phyloP scores from a whole-genome alignment of 2,888 invertebrate genomes.

The Piscicola geometra region DNA sequence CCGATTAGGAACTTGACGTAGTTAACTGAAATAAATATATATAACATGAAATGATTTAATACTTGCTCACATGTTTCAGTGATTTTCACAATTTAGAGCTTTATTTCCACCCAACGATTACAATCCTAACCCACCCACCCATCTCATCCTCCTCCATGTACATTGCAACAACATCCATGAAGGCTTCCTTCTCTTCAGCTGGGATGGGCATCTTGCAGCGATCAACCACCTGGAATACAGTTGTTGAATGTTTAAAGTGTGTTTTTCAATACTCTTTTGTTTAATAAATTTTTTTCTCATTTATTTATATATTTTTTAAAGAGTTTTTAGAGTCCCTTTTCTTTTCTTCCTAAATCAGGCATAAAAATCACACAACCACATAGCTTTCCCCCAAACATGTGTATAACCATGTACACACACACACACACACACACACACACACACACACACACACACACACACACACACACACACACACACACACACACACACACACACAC shows the following conservation, averaged over 20 bases:
- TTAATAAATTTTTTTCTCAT: neutral
- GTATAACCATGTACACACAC: no score
- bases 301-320: neutral
- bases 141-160: constrained; percentile 15
- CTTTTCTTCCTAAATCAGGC: no score
- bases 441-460: no score
- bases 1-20: constrained; percentile 53
- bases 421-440: no score
- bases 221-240: constrained; percentile 8
- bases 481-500: no score
- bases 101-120: neutral
- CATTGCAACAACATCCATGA: constrained; percentile 46
- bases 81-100: neutral
- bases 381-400: no score
- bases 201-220: constrained; percentile 20
- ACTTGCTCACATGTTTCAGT: no score
- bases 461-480: no score
- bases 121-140: neutral
- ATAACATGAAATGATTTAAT: no score
- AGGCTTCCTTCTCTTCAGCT: constrained; percentile 36
- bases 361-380: no score
- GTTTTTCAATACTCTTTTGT: neutral
- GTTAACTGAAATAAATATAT: constrained; percentile 45
- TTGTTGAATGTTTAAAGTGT: neutral
- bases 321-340: neutral